A percentile compares a stretch with the other conserved stretches of the same genome.
Conservation (phyloP, 2,888 invertebrate genomes). For the Alsophila aescularia region DNA sequence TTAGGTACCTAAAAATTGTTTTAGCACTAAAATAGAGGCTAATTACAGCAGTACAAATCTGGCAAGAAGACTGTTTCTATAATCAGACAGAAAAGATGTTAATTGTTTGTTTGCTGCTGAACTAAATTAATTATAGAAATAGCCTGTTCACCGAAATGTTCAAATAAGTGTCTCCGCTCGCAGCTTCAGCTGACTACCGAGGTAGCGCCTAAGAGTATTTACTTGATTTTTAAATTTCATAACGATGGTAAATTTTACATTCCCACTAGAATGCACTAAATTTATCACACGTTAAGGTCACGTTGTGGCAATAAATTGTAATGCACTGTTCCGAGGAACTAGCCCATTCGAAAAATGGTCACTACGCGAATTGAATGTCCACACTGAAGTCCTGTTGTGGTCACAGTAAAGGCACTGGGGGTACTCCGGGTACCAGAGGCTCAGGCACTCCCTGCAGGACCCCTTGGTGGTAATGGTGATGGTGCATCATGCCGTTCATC, state of each 20-base stretch:
- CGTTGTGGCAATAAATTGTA: slow-evolving; percentile 45
- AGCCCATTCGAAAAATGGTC: slow-evolving; percentile 26
- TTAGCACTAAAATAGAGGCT: slow-evolving; percentile 48
- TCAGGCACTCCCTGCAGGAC: slow-evolving; percentile 82
- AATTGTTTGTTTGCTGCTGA: slow-evolving; percentile 14
- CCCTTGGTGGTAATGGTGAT: slow-evolving; percentile 80
- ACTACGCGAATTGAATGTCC: slow-evolving; percentile 59
- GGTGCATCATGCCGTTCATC: slow-evolving; percentile 83
- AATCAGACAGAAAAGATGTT: slow-evolving; percentile 30
- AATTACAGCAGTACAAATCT: slow-evolving; percentile 42
- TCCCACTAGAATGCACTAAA: slow-evolving; percentile 57
- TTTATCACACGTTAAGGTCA: slow-evolving; percentile 64
- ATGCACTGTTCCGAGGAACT: slow-evolving; percentile 36
- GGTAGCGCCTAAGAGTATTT: slow-evolving; percentile 55
- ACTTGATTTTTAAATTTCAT: slow-evolving; percentile 27
- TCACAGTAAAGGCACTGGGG: slow-evolving; percentile 82
- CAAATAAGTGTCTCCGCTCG: slow-evolving; percentile 47
- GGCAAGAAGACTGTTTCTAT: slow-evolving; percentile 46
- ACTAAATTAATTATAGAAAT: slow-evolving; percentile 44
- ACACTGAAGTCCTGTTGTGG: slow-evolving; percentile 66
- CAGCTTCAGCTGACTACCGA: slow-evolving; percentile 46
- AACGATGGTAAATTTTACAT: slow-evolving; percentile 34
- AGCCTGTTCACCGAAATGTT: slow-evolving; percentile 46
- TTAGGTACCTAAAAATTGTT: slow-evolving; percentile 44
- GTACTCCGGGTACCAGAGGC: slow-evolving; percentile 72